Evolutionary conservation across 2,797 vertebrate species (phyloP), one percentile per base, ranked within the genome.

Genomic region (Phaenicophaeus curvirostris): DNA sequence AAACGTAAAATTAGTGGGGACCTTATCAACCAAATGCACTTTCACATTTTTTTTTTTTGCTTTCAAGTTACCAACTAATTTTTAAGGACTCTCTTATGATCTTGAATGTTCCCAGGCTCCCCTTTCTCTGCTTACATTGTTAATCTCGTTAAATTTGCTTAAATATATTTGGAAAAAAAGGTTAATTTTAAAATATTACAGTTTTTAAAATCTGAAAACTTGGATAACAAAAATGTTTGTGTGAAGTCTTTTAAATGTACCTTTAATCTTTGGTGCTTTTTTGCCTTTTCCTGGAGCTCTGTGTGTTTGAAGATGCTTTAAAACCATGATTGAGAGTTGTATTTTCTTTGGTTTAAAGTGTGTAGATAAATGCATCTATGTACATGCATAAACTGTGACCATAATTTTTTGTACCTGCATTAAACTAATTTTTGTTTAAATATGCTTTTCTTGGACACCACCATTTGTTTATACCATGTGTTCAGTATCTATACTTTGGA

Each of bases 351-450:
- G 53, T 83, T 92, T 86, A 79, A 41, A 90, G 57, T 90, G 59
- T 96, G 54, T 96, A 77, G 85, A 76, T 94, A 88, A 84, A 61
- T 76, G 54, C 94, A 90, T 92, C 63, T 91, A 41, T 95, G 89
- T 94, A 93, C 77, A 81, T 96, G 92, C 96, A 95, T 97, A 81
- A 93, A 89, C 96, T 96, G 95, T 96, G 95, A 95, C 94, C 95
- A 96, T 95, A 95, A 95, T 97, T 96, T 94, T 96, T 93, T 92
- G 84, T 87, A 93, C 93, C 93, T 91, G 42, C 71, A 90, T 95
- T 96, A 87, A 93, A 94, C 61, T 68, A 0, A n/a, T 63, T 91
- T 95, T 87, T 91, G 67, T 93, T 96, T 41, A 27, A 71, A 93
- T 59, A 88, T 51, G 28, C 15, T 94, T 93, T 94, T 73, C 76